These are phyloP conservation scores for Pluvialis apricaria DNA, from an alignment of 2,113 vertebrate genomes.

Conservation along the genomic window DNA sequence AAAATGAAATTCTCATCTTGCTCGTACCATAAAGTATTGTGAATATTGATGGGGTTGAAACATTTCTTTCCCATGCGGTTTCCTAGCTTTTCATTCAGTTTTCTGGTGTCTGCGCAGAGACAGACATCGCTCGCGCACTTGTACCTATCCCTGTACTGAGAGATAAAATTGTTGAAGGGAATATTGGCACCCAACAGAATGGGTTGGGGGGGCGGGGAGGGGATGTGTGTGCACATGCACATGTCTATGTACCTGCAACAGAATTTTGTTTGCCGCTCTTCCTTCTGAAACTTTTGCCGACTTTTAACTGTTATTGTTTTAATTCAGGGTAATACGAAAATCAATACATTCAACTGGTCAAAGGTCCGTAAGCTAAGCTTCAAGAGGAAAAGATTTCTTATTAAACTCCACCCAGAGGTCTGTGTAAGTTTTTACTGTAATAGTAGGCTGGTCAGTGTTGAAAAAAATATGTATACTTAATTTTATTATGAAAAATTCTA, in stretches of 20 bases:
- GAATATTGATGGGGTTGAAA: background rate
- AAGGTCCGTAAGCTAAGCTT: constrained; percentile 98
- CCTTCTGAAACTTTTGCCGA: background rate
- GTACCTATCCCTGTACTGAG: background rate
- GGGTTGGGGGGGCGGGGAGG: background rate
- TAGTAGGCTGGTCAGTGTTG: background rate
- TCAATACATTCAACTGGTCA: constrained; percentile 99
- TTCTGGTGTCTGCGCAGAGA: background rate
- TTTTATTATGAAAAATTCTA: background rate
- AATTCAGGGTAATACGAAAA: constrained; percentile 89
- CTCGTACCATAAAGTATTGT: background rate
- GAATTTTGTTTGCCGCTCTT: background rate
- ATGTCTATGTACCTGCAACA: fast-evolving
- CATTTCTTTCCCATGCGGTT: background rate
- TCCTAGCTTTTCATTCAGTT: background rate
- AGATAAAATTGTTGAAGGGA: background rate
- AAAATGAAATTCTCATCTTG: background rate
- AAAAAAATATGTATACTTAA: background rate
- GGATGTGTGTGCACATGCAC: background rate
- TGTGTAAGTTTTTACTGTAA: constrained; percentile 75
- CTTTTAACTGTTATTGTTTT: background rate
- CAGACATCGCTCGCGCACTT: background rate
- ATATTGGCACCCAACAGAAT: background rate
- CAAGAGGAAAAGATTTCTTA: constrained; percentile 94
- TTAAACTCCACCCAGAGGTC: constrained; percentile 94